Conservation (phyloP, 2,888 invertebrate species). For the Drosophila bunnanda region DNA sequence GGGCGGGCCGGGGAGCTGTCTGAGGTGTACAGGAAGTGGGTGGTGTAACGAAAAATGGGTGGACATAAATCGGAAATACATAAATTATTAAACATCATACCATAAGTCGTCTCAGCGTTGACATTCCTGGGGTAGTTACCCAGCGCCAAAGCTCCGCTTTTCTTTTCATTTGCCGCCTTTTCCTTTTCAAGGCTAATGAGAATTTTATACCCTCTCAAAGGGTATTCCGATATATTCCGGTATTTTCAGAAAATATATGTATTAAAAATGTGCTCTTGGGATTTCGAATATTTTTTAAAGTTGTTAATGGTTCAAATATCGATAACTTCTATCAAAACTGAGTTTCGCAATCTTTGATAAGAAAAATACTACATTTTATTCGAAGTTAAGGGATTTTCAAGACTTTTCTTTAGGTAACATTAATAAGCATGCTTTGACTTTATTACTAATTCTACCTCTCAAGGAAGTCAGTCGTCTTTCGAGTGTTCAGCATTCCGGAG, state of each 20-base stretch:
- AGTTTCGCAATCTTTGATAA: background rate
- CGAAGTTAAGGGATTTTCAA: background rate
- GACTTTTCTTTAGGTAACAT: background rate
- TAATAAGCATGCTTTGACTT: background rate
- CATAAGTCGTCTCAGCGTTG: conserved; percentile 58
- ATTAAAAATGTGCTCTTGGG: background rate
- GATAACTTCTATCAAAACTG: background rate
- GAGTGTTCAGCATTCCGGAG: background rate
- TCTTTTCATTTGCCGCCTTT: conserved; percentile 2
- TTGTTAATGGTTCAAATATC: background rate
- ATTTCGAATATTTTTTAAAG: background rate
- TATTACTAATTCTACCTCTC: background rate
- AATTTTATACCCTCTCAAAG: conserved; percentile 1
- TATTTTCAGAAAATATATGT: no score
- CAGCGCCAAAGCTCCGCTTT: background rate
- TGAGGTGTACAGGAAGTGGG: conserved; percentile 29
- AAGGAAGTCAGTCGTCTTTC: background rate
- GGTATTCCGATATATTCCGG: background rate
- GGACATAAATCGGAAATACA: conserved; percentile 76
- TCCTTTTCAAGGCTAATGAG: conserved; percentile 45
- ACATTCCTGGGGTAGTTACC: conserved; percentile 31
- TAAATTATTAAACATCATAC: conserved; percentile 74
- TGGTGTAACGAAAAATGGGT: conserved; percentile 54
- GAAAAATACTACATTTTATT: background rate
- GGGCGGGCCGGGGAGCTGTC: conserved; percentile 12